Conservation (phyloP, 2,888 invertebrate species). For the Microctonus aethiopoides region DNA sequence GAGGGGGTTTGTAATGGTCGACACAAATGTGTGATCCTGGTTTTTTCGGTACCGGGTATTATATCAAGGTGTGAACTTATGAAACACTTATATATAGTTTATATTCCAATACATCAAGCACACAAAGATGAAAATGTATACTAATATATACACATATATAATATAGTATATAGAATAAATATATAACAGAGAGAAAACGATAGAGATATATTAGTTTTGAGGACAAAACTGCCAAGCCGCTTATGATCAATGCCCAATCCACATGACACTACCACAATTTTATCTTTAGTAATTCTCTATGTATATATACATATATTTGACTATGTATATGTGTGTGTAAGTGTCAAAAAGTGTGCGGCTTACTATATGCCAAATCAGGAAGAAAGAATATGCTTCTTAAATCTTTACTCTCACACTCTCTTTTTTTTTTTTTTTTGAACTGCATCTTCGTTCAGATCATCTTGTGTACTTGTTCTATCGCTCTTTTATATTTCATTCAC, state of each 20-base stretch:
- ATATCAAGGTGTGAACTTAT: constrained; percentile 27
- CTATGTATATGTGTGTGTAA: background rate
- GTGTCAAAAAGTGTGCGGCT: constrained; percentile 34
- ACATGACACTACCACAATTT: constrained; percentile 14
- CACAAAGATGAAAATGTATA: background rate
- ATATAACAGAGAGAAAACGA: background rate
- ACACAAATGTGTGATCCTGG: constrained; percentile 26
- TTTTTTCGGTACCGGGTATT: constrained; percentile 25
- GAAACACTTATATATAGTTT: no score
- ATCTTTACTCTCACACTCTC: constrained; percentile 37
- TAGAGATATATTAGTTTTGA: background rate
- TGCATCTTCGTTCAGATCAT: background rate
- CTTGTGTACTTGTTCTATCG: constrained; percentile 5
- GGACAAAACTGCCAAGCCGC: constrained; percentile 51
- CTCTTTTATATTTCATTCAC: background rate
- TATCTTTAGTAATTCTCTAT: no score
- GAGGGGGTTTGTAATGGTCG: constrained; percentile 31
- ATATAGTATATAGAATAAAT: background rate
- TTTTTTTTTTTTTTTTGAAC: constrained; percentile 21
- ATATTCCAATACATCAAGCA: background rate
- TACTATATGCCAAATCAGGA: constrained; percentile 49
- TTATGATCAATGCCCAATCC: constrained; percentile 60
- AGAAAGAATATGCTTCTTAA: constrained; percentile 46
- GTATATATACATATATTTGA: background rate
- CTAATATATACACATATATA: background rate